These are phyloP conservation scores for Tetranychus cinnabarinus DNA, from an alignment of 1,140 invertebrate genomes.

Conservation along the genomic window DNA sequence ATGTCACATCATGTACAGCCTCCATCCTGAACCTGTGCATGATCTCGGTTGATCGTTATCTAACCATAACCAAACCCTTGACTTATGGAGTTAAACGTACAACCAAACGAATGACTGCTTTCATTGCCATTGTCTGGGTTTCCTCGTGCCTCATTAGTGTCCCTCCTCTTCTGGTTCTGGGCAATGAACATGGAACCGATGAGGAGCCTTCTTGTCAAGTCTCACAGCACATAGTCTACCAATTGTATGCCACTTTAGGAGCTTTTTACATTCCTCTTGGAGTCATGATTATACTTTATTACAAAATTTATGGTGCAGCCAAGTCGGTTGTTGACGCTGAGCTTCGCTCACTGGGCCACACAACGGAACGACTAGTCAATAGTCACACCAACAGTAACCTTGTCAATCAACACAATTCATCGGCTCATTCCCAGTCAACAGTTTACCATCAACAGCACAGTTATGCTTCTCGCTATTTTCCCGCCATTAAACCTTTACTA, in stretches of 20 bases:
- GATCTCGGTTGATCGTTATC: conserved; percentile 70
- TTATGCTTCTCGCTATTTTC: background rate
- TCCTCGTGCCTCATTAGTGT: conserved; percentile 58
- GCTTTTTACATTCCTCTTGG: conserved; percentile 89
- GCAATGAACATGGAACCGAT: conserved; percentile 36
- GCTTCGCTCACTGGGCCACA: background rate
- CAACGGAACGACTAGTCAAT: background rate
- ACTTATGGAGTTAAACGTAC: conserved; percentile 79
- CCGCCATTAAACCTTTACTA: background rate
- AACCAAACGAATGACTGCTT: conserved; percentile 51
- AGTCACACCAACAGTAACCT: background rate
- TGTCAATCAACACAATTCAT: background rate
- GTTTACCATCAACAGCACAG: background rate
- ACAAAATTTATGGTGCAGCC: conserved; percentile 76
- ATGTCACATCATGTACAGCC: conserved; percentile 89
- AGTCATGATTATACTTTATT: conserved; percentile 89
- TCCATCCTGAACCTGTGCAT: conserved; percentile 63
- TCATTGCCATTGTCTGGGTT: conserved; percentile 75
- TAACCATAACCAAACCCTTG: conserved; percentile 76
- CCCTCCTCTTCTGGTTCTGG: conserved; percentile 52
- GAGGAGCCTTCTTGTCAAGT: conserved; percentile 13
- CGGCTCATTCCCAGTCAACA: background rate
- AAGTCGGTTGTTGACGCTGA: conserved; percentile 16
- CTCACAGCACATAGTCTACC: conserved; percentile 30
- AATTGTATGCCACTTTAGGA: conserved; percentile 68